Percentiles rank a stretch among this genome's conserved stretches.
phyloP scores from a whole-genome alignment of 2,797 vertebrate species.

The Oreonectes daqikongensis region DNA sequence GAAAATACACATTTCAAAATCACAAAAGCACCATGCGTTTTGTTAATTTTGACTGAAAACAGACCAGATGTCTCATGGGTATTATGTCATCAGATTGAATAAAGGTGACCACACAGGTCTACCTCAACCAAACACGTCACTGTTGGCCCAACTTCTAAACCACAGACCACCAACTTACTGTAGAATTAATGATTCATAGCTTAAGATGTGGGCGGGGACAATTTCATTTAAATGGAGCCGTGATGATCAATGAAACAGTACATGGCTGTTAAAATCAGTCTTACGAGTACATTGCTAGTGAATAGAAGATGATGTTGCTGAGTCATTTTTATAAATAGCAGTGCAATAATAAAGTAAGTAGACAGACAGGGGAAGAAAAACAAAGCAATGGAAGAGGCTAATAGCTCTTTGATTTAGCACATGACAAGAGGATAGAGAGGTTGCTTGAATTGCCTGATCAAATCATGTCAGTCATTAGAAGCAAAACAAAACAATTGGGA shows the following conservation, averaged over 20 bases:
- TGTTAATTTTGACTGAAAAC: constrained; percentile 1
- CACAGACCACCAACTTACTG: constrained; percentile 4
- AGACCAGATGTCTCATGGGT: constrained; percentile 3
- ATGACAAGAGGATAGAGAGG: no score
- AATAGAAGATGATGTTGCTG: constrained; percentile 13
- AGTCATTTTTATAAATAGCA: constrained; percentile 31
- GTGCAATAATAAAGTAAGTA: not conserved
- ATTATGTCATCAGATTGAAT: constrained; percentile 31
- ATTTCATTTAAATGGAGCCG: constrained; percentile 11
- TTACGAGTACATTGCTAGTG: constrained; percentile 11
- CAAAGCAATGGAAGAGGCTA: no score
- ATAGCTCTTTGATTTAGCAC: no score
- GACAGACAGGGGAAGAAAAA: not conserved
- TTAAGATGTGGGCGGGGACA: constrained; percentile 26
- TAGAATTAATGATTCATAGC: constrained; percentile 20
- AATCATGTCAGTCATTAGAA: no score
- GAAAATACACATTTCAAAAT: constrained; percentile 19
- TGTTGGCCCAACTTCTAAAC: not conserved
- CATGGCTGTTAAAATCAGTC: not conserved
- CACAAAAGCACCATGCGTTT: not conserved
- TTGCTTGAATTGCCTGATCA: no score
- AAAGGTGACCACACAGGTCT: not conserved
- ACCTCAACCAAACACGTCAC: constrained; percentile 21
- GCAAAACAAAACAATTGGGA: no score
- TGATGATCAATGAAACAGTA: constrained; percentile 12